Conservation (phyloP, 2,888 invertebrate species). For the Cataglyphis cursor region DNA sequence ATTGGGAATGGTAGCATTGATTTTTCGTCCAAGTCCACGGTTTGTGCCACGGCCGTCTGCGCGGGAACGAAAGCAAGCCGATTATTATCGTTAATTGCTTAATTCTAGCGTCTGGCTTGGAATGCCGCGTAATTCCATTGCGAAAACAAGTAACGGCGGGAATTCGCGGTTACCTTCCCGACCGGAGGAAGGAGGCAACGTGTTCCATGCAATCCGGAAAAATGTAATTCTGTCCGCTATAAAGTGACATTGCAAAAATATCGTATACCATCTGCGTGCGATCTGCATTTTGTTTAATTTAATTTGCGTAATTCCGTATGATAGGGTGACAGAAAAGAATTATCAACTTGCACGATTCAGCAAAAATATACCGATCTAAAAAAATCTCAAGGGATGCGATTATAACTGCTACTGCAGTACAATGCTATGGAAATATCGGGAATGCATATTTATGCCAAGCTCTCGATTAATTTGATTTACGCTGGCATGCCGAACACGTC, state of each 20-base stretch:
- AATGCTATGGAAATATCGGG: neutral
- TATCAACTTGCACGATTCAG: neutral
- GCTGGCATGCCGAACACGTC: neutral
- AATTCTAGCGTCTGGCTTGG: slow-evolving; percentile 58
- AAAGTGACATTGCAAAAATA: slow-evolving; percentile 17
- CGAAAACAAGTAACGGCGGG: slow-evolving; percentile 68
- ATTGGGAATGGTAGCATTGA: slow-evolving; percentile 63
- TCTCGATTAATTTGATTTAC: slow-evolving; percentile 24
- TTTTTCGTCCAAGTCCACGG: slow-evolving; percentile 57
- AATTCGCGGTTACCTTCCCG: slow-evolving; percentile 58
- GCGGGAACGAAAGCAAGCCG: slow-evolving; percentile 71
- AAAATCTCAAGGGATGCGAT: neutral
- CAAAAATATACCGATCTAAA: neutral
- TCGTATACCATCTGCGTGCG: slow-evolving; percentile 19
- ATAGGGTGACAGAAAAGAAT: neutral
- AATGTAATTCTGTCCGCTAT: slow-evolving; percentile 26
- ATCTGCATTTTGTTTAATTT: slow-evolving; percentile 25
- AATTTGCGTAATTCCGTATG: slow-evolving; percentile 6
- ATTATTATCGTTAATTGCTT: slow-evolving; percentile 75
- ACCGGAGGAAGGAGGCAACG: slow-evolving; percentile 19
- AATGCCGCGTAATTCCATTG: slow-evolving; percentile 76
- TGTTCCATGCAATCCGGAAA: slow-evolving; percentile 36
- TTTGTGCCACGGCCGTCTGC: slow-evolving; percentile 62
- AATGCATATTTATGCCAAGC: neutral
- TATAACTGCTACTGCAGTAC: neutral